Base-by-base conservation (phyloP, 1,140 invertebrate genomes). In the Hycleus phaleratus region DNA sequence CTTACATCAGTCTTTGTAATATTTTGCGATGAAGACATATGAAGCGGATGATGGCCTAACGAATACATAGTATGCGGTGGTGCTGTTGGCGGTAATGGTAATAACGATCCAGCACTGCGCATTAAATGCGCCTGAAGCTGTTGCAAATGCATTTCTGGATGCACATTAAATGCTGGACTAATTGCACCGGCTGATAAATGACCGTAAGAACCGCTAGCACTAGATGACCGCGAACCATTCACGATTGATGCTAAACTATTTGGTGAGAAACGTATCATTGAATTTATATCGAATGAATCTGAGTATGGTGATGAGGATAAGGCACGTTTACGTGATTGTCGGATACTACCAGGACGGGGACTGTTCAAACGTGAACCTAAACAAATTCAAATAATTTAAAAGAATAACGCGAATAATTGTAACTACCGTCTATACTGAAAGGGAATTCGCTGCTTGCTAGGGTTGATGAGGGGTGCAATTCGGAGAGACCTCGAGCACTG, bases 261-360 rank as follows among this genome's bases (percentile, higher is more conserved):
- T 0, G 94, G 95, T 9, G 93, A 97, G 65, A 94, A 93, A 59
- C 94, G 82, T 64, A 97, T 96, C 80, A 97, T 90, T 48, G 93
- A 94, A 68, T 92, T 93, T 66, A 98, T 87, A 73, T 97, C 93
- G 68, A 96, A 83, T 8, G 90, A 91, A 72, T 97, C 93, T 0
- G 93, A 93, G 66, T 96, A 95, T 0, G 95, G 93, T 9, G 93
- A 97, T 72, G 91, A 92, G 46, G 93, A 96, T 0, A 96, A 78
- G 0, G 94, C 93, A 46, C 95, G 79, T 71, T 97, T 98, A 26
- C 93, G 83, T 1, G 79, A 79, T 26, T 80, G 65, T 48, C 81
- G 75, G 5, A 82, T 72, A 9, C 77, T 77, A 25, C 74, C 80
- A 62, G 70, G 84, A 69, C 75, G 79, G 62, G 85, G 83, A 70